A percentile compares a stretch with the other conserved stretches of the same genome.
phyloP scores from a whole-genome alignment of 2,113 vertebrate species.

The Chrysochloris asiatica region DNA sequence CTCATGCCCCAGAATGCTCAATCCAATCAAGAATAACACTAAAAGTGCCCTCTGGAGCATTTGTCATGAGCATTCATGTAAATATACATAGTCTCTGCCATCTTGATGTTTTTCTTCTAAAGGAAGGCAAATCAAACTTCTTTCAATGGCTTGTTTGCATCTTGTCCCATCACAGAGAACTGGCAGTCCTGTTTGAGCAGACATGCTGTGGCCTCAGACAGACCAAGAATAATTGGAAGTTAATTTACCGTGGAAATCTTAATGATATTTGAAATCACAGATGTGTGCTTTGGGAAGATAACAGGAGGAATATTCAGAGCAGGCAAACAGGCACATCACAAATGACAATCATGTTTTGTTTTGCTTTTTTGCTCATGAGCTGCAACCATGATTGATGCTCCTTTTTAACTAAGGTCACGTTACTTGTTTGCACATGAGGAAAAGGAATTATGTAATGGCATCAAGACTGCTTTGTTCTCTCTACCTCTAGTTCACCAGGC shows the following conservation, averaged over 20 bases:
- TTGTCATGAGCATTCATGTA: neutral
- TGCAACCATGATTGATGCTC: neutral
- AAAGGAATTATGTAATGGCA: constrained; percentile 29
- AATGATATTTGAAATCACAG: constrained; percentile 76
- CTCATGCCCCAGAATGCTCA: neutral
- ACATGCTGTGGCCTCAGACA: constrained; percentile 20
- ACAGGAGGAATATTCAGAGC: constrained; percentile 57
- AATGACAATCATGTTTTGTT: neutral
- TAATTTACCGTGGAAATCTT: constrained; percentile 78
- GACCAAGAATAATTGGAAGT: constrained; percentile 68
- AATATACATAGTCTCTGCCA: neutral
- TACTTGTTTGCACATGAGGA: neutral
- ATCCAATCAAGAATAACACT: neutral
- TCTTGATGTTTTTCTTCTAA: constrained; percentile 9
- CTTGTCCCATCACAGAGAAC: neutral
- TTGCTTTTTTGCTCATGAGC: neutral
- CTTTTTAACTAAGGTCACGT: constrained; percentile 16
- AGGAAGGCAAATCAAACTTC: neutral
- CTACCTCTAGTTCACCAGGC: neutral
- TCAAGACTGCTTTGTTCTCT: neutral
- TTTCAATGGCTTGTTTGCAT: neutral
- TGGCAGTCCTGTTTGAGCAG: constrained; percentile 19
- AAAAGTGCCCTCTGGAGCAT: neutral
- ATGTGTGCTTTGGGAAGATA: constrained; percentile 69
- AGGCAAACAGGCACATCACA: constrained; percentile 50